Percentiles rank a stretch among this genome's conserved stretches.
These are phyloP conservation scores for Erebia palarica DNA, from an alignment of 2,888 invertebrate species.

Conservation along the genomic window DNA sequence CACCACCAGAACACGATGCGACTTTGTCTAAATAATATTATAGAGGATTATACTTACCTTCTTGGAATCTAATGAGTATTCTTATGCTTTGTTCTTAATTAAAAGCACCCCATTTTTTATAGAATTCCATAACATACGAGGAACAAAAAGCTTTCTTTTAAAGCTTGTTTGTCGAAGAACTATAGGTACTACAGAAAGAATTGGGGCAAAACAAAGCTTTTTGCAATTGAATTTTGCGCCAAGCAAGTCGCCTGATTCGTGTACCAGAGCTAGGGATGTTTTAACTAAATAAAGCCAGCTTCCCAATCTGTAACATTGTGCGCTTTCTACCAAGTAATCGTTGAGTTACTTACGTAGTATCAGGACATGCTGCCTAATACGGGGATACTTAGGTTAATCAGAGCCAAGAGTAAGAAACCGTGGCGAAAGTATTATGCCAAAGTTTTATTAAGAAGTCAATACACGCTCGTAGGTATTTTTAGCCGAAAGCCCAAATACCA, in stretches of 20 bases:
- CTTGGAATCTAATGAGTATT: too few relatives aligned
- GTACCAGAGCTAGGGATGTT: neutral
- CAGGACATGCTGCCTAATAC: neutral
- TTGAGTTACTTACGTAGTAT: neutral
- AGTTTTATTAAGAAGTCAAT: too few relatives aligned
- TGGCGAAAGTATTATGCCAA: too few relatives aligned
- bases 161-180: neutral
- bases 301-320: neutral
- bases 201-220: neutral
- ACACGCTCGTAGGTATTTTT: too few relatives aligned
- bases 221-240: neutral
- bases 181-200: neutral
- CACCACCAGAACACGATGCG: too few relatives aligned
- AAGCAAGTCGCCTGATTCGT: neutral
- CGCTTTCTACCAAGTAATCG: neutral
- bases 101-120: too few relatives aligned
- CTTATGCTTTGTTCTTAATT: too few relatives aligned
- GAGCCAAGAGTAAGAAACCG: too few relatives aligned
- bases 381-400: too few relatives aligned
- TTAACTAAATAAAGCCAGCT: constrained; percentile 9
- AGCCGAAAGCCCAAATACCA: too few relatives aligned
- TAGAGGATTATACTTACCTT: too few relatives aligned
- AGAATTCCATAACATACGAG: neutral
- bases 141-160: neutral
- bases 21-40: too few relatives aligned